Evolutionary conservation across 2,888 invertebrate species (phyloP).

Genomic region (Lepidocyrtoides sp.): DNA sequence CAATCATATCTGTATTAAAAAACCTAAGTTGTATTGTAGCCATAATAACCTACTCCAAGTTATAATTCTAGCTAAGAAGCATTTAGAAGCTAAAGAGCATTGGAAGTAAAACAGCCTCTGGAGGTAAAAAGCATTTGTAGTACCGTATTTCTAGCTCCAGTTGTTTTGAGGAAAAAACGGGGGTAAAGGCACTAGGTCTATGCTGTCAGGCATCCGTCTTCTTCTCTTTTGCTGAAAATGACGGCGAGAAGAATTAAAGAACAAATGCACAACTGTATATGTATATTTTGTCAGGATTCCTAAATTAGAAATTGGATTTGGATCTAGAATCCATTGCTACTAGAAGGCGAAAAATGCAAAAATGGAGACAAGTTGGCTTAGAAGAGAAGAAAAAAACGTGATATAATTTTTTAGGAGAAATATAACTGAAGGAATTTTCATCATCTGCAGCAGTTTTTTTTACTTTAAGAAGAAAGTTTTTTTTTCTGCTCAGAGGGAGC

Average conservation of each 20-base stretch:
- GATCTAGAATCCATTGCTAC: neutral
- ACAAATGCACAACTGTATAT: neutral
- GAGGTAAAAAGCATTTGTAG: too few relatives aligned
- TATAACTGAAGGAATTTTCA: constrained; percentile 31
- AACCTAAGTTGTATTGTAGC: too few relatives aligned
- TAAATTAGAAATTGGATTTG: constrained; percentile 7
- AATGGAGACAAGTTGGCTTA: neutral
- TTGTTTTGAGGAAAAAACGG: too few relatives aligned
- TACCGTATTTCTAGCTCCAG: too few relatives aligned
- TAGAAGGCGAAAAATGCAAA: neutral
- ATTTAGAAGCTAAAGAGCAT: too few relatives aligned
- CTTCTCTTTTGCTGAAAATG: neutral
- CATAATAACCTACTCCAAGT: too few relatives aligned
- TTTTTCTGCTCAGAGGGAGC: constrained; percentile 10
- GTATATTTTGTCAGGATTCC: too few relatives aligned
- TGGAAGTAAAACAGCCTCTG: too few relatives aligned
- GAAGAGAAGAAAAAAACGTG: neutral
- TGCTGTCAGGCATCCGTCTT: constrained; percentile 6
- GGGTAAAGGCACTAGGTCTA: neutral
- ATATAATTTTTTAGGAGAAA: constrained; percentile 22
- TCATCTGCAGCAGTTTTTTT: neutral
- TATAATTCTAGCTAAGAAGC: neutral
- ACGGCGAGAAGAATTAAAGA: neutral
- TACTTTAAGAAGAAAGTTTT: constrained; percentile 4
- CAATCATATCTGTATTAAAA: too few relatives aligned